Base-by-base conservation (phyloP, 2,797 vertebrate species). In the Rousettus madagascariensis region DNA sequence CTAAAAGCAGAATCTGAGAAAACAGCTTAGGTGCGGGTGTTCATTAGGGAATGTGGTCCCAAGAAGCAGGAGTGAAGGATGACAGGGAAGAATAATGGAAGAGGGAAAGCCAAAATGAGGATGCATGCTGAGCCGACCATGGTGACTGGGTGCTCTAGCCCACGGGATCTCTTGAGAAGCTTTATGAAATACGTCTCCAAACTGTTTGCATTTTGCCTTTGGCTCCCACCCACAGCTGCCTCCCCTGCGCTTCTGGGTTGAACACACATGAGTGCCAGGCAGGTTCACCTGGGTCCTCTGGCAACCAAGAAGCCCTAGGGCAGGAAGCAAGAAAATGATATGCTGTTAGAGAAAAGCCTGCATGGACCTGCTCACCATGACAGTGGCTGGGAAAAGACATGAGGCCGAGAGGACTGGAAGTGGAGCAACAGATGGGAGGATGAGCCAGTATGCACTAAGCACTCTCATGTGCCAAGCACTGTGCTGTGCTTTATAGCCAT, bases 251-350 rank as follows among this genome's bases (percentile, higher is more conserved):
- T 59, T 33, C 41, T 30, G 63, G 55, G 15, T 49, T 8, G 30
- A 10, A 80, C 46, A 15, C 1, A 4, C 22, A 16, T 8, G 22
- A 46, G 16, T 59, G 71, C 80, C 33, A 11, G 26, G 46, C 19
- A 6, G 28, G 66, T 28, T 41, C 20, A 5, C 43, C 63, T 65
- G 82, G 20, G 55, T 49, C 24, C n/a, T 22, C 5, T 9, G 53
- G 43, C 36, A 12, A 65, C 68, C 1, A 4, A 91, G 87, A 57
- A 63, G 63, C n/a, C 6, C 20, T 5, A 3, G 36, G 17, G 6
- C 36, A 51, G 74, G 75, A 93, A 51, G 66, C 38, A 49, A 86
- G 6, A 83, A 84, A 16, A 49, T 16, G 8, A 77, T 69, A 68
- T 59, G 28, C 90, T 55, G 8, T 65, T 30, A 33, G 69, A 24